These are phyloP conservation scores for Acanthiza pusilla DNA, from an alignment of 2,797 vertebrate genomes.

Conservation along the genomic window DNA sequence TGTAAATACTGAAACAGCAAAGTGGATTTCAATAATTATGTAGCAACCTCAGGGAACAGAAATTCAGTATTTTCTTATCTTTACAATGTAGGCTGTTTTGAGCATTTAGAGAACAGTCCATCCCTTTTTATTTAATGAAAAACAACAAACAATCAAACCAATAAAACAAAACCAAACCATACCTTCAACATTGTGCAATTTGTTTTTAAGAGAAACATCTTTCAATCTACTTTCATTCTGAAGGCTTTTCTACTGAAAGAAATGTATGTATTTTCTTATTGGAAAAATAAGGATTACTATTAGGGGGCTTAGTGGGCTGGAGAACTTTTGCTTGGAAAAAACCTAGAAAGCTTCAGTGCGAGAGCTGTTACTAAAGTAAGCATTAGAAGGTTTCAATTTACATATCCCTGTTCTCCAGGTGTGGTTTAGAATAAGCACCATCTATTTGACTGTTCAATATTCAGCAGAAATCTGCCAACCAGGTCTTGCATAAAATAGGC, in stretches of 20 bases:
- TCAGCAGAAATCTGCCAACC: neutral
- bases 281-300: neutral
- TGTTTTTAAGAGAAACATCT: neutral
- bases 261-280: neutral
- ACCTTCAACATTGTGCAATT: neutral
- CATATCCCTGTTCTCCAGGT: neutral
- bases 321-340: neutral
- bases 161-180: neutral
- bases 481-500: neutral
- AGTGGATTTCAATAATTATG: neutral
- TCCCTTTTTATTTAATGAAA: neutral
- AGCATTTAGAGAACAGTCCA: neutral
- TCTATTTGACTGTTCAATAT: neutral
- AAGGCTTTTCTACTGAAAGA: neutral
- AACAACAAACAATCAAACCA: neutral
- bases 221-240: neutral
- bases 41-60: neutral
- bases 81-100: neutral
- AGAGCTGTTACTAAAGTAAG: neutral
- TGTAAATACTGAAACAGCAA: neutral
- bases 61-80: neutral
- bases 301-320: neutral
- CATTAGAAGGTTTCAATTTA: neutral
- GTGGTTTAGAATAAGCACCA: neutral
- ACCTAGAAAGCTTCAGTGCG: neutral